Evolutionary conservation across 1,140 invertebrate genomes (phyloP).

Genomic region (Parasteatoda tepidariorum): DNA sequence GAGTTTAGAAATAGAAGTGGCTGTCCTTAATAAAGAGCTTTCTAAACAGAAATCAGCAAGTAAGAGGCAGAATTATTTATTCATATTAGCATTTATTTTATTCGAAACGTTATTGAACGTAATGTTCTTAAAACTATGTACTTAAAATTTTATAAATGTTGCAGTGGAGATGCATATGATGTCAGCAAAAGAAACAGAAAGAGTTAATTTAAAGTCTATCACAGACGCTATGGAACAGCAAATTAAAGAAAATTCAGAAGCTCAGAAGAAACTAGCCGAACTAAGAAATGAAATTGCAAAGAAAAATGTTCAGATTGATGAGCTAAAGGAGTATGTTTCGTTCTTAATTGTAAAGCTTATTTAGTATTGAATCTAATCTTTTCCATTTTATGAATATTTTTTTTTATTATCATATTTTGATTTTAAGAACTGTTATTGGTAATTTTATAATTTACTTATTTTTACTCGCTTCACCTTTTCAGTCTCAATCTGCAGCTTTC

Average conservation of each 20-base stretch:
- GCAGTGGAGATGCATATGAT: constrained; percentile 74
- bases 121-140: background rate
- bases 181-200: constrained; percentile 78
- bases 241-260: constrained; percentile 93
- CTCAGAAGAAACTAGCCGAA: constrained; percentile 84
- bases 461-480: background rate
- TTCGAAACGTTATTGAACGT: background rate
- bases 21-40: constrained; percentile 87
- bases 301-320: constrained; percentile 89
- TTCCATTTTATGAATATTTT: too few relatives aligned
- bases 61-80: background rate
- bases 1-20: constrained; percentile 93
- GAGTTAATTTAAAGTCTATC: constrained; percentile 76
- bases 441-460: too few relatives aligned
- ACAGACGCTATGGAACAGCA: constrained; percentile 88
- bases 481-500: constrained; percentile 90
- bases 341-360: background rate
- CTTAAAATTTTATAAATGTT: constrained; percentile 8
- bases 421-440: too few relatives aligned
- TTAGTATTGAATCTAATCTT: too few relatives aligned
- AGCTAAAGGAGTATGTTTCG: constrained; percentile 82
- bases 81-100: background rate
- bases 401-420: background rate
- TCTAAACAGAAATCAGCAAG: constrained; percentile 83
- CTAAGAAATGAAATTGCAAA: constrained; percentile 91